Percentiles rank a stretch among this genome's conserved stretches.
Evolutionary conservation across 2,797 vertebrate genomes (phyloP).

Genomic region (Sebastes trivittatus): DNA sequence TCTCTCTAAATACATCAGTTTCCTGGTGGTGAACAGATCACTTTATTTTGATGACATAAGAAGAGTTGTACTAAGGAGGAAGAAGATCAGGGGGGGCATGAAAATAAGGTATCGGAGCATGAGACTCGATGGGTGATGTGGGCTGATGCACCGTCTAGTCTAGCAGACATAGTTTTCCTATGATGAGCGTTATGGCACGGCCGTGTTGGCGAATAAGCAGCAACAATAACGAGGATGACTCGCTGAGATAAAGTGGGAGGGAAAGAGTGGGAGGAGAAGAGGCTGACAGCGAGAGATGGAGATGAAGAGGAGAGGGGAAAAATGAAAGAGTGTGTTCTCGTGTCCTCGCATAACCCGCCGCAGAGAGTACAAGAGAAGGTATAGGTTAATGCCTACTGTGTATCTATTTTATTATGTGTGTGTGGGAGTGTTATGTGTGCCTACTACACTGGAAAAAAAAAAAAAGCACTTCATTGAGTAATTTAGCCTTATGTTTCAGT

Average conservation of each 20-base stretch:
- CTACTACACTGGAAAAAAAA: background rate
- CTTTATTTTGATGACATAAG: slow-evolving; percentile 49
- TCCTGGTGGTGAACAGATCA: background rate
- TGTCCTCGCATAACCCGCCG: slow-evolving; percentile 37
- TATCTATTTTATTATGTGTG: background rate
- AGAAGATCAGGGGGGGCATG: background rate
- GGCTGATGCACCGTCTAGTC: slow-evolving; percentile 38
- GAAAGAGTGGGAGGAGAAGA: slow-evolving; percentile 52
- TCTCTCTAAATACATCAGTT: slow-evolving; percentile 12
- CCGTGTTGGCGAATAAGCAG: slow-evolving; percentile 57
- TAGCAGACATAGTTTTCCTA: slow-evolving; percentile 45
- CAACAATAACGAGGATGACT: slow-evolving; percentile 60
- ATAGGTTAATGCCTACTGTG: background rate
- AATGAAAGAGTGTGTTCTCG: slow-evolving; percentile 23
- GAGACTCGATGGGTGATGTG: slow-evolving; percentile 25
- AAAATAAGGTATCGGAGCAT: slow-evolving; percentile 22
- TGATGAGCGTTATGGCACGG: slow-evolving; percentile 50
- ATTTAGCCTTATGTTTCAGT: background rate
- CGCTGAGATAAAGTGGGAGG: slow-evolving; percentile 38
- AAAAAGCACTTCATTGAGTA: background rate
- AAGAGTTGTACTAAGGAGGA: background rate
- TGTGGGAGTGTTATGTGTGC: background rate
- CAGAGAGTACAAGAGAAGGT: slow-evolving; percentile 41
- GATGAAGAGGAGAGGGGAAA: slow-evolving; percentile 25
- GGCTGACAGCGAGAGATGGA: slow-evolving; percentile 22